Base-by-base conservation (phyloP, 2,113 vertebrate species). In the Tetrao urogallus region DNA sequence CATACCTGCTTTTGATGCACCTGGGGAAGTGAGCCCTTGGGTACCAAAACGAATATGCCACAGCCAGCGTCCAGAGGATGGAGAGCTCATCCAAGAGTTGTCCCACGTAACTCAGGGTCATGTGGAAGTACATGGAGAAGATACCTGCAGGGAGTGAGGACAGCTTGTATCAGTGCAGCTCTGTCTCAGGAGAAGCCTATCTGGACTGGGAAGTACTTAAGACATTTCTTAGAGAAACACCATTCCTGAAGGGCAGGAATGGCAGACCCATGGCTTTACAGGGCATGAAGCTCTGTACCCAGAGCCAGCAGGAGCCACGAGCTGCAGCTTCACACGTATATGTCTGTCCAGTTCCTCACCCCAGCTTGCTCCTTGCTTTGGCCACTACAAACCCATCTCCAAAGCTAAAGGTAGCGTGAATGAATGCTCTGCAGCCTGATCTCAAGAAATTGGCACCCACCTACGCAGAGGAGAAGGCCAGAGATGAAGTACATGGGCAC, bases 51-150 rank as follows among this genome's bases (percentile, higher is more conserved):
- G 98, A 88, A 60, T 99, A 99, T 24, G 98, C 94, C 10, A 97
- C 69, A 6, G 98, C 98, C 96, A 99, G 79, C 0, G 99, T 95
- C 99, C 99, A 99, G 66, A 99, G 97, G 96, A 99, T 99, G 40
- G 99, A 98, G 69, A 99, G 95, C 90, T 99, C 99, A 1, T 99
- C 99, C 95, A 99, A 87, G 96, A 99, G 97, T 96, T 99, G 99
- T 16, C 99, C 99, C 60, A 99, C 87, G 0, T 99, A 99, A 94
- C 99, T 99, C 40, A 99, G 97, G 1, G 99, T 99, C 98, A 99
- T 98, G 97, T 99, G 99, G 89, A 99, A 99, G 89, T 99, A 99
- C 5, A 93, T 92, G 13, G 99, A 99, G 97, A 99, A 99, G 10
- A 98, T 1, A 6, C 99, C 99, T 99, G 79, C 25, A 69, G 47